These are phyloP conservation scores for Gephyroberyx darwinii DNA, from an alignment of 2,797 vertebrate genomes.

Conservation along the genomic window DNA sequence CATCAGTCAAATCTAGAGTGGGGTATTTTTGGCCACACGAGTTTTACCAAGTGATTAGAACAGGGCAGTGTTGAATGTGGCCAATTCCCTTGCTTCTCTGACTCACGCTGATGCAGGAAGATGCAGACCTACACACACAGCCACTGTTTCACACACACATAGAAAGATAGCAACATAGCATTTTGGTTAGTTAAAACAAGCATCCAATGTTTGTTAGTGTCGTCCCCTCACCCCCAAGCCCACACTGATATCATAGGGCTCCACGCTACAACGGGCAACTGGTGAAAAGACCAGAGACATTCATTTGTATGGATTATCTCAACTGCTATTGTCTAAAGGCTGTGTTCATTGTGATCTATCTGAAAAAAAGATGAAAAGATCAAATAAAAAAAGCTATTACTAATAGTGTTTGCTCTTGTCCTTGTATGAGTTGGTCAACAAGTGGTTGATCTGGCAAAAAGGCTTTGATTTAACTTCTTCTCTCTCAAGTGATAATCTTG, in stretches of 20 bases:
- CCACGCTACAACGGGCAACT: constrained; percentile 84
- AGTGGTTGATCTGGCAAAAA: constrained; percentile 57
- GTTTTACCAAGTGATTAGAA: constrained; percentile 71
- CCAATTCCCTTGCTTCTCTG: constrained; percentile 67
- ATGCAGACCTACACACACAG: constrained; percentile 58
- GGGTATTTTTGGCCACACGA: constrained; percentile 85
- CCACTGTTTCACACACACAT: constrained; percentile 56
- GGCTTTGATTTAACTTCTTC: constrained; percentile 53
- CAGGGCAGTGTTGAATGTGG: constrained; percentile 80
- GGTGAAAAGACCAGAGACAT: constrained; percentile 86
- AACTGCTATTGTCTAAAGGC: constrained; percentile 93
- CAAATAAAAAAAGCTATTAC: constrained; percentile 90
- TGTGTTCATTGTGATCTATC: constrained; percentile 97
- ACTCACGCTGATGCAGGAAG: constrained; percentile 67
- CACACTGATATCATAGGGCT: constrained; percentile 78
- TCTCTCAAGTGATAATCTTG: constrained; percentile 40
- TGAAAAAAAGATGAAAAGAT: constrained; percentile 89
- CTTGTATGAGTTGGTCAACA: constrained; percentile 84
- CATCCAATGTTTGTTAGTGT: constrained; percentile 82
- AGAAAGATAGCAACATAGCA: constrained; percentile 68
- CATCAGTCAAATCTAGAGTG: constrained; percentile 78
- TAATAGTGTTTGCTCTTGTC: constrained; percentile 84
- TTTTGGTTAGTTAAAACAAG: constrained; percentile 80
- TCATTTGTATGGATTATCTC: constrained; percentile 92
- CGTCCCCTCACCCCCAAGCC: constrained; percentile 63